These are phyloP conservation scores for Erebia aethiops DNA, from an alignment of 2,888 invertebrate genomes.

Conservation along the genomic window DNA sequence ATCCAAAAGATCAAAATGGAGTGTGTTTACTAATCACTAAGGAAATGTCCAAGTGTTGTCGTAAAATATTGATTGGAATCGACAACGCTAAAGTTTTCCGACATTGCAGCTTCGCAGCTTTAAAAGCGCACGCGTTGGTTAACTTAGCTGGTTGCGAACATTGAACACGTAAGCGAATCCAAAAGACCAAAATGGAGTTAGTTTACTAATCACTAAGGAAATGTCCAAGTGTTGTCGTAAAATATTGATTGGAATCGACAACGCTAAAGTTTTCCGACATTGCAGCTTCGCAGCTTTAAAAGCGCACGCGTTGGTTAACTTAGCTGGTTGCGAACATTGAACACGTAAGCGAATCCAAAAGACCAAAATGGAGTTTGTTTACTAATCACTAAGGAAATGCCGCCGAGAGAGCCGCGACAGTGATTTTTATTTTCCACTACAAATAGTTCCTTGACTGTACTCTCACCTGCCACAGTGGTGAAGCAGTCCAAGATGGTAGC, in stretches of 20 bases:
- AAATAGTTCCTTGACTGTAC: too few species aligned
- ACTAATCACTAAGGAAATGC: too few species aligned
- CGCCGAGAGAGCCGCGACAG: too few species aligned
- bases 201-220: too few species aligned
- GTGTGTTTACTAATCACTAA: too few species aligned
- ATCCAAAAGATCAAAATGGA: not conserved
- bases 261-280: constrained; percentile 17
- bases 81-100: constrained; percentile 19
- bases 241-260: constrained; percentile 16
- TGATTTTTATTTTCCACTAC: too few species aligned
- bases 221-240: constrained; percentile 9
- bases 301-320: constrained; percentile 10
- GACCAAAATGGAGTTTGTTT: too few species aligned
- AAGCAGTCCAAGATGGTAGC: too few species aligned
- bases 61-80: constrained; percentile 11
- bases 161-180: too few species aligned
- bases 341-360: too few species aligned
- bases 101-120: not conserved
- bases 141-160: not conserved
- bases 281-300: not conserved
- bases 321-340: not conserved
- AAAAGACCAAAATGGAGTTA: too few species aligned
- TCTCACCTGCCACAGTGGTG: too few species aligned
- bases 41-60: constrained; percentile 11
- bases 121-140: constrained; percentile 3